These are phyloP conservation scores for Esox lucius DNA, from an alignment of 2,797 vertebrate species.

Conservation along the genomic window DNA sequence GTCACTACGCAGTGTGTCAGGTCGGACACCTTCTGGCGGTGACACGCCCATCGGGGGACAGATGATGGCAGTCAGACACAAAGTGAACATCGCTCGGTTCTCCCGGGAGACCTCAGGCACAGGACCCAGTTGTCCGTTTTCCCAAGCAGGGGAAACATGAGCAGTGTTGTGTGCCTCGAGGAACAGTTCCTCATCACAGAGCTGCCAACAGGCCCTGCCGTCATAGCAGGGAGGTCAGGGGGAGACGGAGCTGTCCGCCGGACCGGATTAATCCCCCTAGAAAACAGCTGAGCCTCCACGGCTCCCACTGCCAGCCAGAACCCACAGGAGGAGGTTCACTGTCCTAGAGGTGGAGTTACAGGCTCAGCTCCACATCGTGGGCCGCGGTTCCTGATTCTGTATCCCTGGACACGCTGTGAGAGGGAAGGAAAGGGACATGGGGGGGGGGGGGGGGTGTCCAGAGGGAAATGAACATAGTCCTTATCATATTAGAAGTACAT, in stretches of 20 bases:
- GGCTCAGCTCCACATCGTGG: not conserved
- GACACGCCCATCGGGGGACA: not conserved
- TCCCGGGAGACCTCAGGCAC: not conserved
- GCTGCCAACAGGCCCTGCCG: not conserved
- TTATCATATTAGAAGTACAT: not conserved
- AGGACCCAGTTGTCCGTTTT: not conserved
- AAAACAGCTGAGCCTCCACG: constrained; percentile 53
- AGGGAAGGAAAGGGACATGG: not conserved
- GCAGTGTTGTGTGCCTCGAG: not conserved
- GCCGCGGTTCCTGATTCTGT: not conserved
- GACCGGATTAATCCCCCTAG: constrained; percentile 53
- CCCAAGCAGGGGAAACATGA: not conserved
- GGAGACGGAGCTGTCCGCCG: constrained; percentile 40
- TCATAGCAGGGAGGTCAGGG: constrained; percentile 37
- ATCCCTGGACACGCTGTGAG: not conserved
- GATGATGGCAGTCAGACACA: not conserved
- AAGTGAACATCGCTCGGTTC: not conserved
- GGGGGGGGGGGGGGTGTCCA: not conserved
- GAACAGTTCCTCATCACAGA: constrained; percentile 9
- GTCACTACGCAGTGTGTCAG: not conserved
- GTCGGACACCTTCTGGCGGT: not conserved
- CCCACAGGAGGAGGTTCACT: not conserved
- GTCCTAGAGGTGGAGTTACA: not conserved
- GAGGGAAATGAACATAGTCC: not conserved
- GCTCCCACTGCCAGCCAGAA: not conserved